Evolutionary conservation across 2,797 vertebrate species (phyloP).

Genomic region (Gadopsis bispinosus): DNA sequence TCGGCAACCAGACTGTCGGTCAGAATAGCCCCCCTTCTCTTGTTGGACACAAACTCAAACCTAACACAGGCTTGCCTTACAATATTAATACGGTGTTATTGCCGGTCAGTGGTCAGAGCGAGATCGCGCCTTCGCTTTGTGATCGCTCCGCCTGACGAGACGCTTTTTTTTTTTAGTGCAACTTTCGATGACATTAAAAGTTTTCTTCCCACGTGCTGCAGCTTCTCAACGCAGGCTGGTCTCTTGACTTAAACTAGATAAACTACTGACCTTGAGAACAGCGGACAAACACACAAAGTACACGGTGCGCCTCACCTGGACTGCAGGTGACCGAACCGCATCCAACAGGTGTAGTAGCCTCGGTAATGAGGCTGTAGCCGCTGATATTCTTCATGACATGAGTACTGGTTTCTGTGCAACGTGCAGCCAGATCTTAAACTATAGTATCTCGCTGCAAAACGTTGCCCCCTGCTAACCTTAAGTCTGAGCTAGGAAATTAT

Average conservation of each 20-base stretch:
- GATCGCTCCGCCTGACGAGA: background rate
- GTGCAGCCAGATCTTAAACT: constrained; percentile 31
- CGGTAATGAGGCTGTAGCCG: constrained; percentile 59
- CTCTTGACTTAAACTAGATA: background rate
- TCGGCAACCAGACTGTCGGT: constrained; percentile 1
- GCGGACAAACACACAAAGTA: constrained; percentile 8
- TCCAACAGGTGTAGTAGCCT: constrained; percentile 45
- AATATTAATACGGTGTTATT: constrained; percentile 31
- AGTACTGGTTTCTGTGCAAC: constrained; percentile 16
- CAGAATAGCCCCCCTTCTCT: background rate
- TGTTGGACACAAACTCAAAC: constrained; percentile 15
- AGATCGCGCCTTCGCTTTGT: constrained; percentile 1
- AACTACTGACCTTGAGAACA: background rate
- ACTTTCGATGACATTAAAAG: constrained; percentile 32
- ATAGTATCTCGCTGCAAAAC: constrained; percentile 6
- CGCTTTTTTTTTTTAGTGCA: background rate
- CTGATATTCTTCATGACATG: constrained; percentile 17
- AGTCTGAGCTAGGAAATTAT: constrained; percentile 3
- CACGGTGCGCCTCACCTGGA: constrained; percentile 39
- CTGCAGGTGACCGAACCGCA: constrained; percentile 34
- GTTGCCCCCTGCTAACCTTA: constrained; percentile 7
- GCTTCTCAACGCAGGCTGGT: constrained; percentile 16
- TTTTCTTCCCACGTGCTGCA: constrained; percentile 37
- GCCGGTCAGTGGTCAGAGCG: constrained; percentile 16
- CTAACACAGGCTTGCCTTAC: constrained; percentile 15